These are phyloP conservation scores for Odontothrips loti DNA, from an alignment of 2,888 invertebrate species.

Conservation along the genomic window DNA sequence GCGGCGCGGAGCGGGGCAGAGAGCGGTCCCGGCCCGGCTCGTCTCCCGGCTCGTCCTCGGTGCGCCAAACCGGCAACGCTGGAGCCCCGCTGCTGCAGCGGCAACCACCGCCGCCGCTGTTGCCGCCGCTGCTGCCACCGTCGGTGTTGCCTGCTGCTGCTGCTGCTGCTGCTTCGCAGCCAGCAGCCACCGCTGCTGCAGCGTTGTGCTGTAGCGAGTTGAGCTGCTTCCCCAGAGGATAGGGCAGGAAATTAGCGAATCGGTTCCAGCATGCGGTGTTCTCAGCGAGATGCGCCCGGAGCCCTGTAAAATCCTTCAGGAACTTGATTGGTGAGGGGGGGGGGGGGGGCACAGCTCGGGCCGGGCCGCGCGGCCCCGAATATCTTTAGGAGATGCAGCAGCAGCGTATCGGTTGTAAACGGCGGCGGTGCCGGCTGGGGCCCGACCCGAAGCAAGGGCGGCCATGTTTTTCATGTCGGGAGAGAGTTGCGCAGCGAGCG, in stretches of 20 bases:
- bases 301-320: no score
- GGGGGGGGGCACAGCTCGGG: not conserved
- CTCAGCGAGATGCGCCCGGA: not conserved
- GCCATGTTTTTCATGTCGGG: slow-evolving; percentile 31
- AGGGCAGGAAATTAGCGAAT: not conserved
- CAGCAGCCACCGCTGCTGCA: slow-evolving; percentile 29
- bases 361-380: slow-evolving; percentile 8
- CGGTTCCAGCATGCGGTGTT: not conserved
- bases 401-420: not conserved
- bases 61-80: slow-evolving; percentile 5
- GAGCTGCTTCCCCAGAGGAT: not conserved
- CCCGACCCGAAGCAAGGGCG: not conserved
- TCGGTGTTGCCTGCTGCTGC: slow-evolving; percentile 13
- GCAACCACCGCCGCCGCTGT: not conserved
- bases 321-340: not conserved
- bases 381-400: slow-evolving; percentile 15
- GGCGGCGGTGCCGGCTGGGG: not conserved
- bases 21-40: not conserved
- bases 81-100: not conserved
- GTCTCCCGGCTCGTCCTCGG: not conserved
- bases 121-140: slow-evolving; percentile 29
- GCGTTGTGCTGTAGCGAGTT: slow-evolving; percentile 28
- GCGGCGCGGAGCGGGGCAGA: not conserved
- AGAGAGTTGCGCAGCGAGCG: slow-evolving; percentile 26
- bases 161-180: slow-evolving; percentile 28